Evolutionary conservation across 2,888 invertebrate genomes (phyloP).

Genomic region (Stenolophus ochropezus): DNA sequence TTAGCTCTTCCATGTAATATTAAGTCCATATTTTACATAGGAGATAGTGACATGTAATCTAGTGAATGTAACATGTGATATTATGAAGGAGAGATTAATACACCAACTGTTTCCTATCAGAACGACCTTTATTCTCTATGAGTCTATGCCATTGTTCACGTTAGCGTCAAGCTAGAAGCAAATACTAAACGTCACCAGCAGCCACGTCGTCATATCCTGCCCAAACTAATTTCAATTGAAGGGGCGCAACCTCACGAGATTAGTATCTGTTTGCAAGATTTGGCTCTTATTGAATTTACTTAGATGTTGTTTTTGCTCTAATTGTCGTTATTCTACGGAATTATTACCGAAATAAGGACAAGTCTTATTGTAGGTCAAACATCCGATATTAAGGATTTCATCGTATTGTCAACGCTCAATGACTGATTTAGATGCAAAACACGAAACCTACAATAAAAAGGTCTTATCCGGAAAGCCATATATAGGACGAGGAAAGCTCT

Average conservation of each 20-base stretch:
- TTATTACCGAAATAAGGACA: neutral
- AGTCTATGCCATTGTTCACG: constrained; percentile 28
- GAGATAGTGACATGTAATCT: constrained; percentile 35
- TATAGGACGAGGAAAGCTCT: neutral
- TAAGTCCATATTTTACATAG: neutral
- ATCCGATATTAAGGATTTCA: no score
- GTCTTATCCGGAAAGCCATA: no score
- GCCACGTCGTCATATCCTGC: constrained; percentile 7
- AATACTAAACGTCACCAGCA: constrained; percentile 44
- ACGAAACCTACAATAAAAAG: no score
- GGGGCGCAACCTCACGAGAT: neutral
- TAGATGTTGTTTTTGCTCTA: neutral
- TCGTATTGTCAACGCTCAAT: no score
- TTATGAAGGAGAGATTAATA: constrained; percentile 21
- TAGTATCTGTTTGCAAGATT: neutral
- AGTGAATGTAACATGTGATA: constrained; percentile 27
- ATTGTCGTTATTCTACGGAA: neutral
- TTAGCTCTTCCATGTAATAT: neutral
- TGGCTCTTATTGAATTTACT: neutral
- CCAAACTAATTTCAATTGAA: constrained; percentile 16
- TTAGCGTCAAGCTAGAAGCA: neutral
- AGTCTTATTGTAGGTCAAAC: no score
- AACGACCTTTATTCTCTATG: neutral
- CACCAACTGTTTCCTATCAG: constrained; percentile 24
- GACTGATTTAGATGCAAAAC: no score